Evolutionary conservation across 92 coral and sea anemone genomes (phyloP).

Genomic region (Micromussa lordhowensis): DNA sequence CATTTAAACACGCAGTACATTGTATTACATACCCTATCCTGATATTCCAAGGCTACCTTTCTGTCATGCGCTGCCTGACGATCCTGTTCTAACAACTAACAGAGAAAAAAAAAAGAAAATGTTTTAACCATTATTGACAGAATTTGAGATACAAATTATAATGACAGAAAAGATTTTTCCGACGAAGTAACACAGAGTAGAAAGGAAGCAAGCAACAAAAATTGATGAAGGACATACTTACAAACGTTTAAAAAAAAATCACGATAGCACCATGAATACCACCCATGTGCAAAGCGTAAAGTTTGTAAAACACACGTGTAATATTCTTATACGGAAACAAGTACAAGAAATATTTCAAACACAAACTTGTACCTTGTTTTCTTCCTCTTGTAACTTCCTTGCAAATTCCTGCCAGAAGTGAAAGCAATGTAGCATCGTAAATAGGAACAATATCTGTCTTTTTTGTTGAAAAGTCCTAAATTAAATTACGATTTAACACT

Average conservation of each 20-base stretch:
- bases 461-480: too few relatives aligned
- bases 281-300: too few relatives aligned
- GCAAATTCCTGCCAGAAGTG: slow-evolving; percentile 81
- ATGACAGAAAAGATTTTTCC: background rate
- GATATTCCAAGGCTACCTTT: slow-evolving; percentile 89
- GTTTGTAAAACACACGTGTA: too few relatives aligned
- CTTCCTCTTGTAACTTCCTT: slow-evolving; percentile 88
- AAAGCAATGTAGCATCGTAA: background rate
- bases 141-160: background rate
- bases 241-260: too few relatives aligned
- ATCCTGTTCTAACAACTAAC: slow-evolving; percentile 74
- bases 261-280: too few relatives aligned
- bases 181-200: too few relatives aligned
- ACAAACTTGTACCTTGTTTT: slow-evolving; percentile 70
- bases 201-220: too few relatives aligned
- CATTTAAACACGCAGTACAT: background rate
- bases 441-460: too few relatives aligned
- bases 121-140: background rate
- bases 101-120: background rate
- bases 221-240: too few relatives aligned
- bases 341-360: background rate
- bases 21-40: slow-evolving; percentile 77
- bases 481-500: too few relatives aligned
- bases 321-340: background rate
- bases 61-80: slow-evolving; percentile 77